phyloP scores from a whole-genome alignment of 2,113 vertebrate genomes.

The Perca flavescens region DNA sequence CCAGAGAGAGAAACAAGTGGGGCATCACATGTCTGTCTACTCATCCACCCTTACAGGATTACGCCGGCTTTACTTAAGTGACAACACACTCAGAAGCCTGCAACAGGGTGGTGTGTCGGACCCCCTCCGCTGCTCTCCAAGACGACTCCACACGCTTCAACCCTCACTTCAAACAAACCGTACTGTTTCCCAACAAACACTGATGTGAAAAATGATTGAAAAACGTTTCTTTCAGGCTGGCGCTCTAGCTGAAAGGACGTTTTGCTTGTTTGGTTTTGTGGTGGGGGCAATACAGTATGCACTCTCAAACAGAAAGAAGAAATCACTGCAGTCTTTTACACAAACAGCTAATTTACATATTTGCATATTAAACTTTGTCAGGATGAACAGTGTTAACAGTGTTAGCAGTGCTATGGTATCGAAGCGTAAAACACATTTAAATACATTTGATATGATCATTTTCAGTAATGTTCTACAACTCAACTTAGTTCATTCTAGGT shows the following conservation, averaged over 20 bases:
- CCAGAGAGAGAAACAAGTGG: constrained; percentile 74
- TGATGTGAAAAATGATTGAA: neutral
- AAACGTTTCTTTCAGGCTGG: neutral
- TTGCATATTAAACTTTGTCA: neutral
- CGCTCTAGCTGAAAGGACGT: neutral
- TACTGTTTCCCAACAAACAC: constrained; percentile 11
- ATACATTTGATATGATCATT: neutral
- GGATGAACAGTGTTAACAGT: neutral
- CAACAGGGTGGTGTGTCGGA: constrained; percentile 30
- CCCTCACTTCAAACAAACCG: neutral
- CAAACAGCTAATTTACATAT: neutral
- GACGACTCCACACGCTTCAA: neutral
- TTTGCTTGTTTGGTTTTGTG: neutral
- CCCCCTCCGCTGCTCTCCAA: constrained; percentile 19
- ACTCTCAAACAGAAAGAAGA: neutral
- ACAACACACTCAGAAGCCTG: constrained; percentile 64
- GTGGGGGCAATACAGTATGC: too few species aligned
- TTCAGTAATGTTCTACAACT: neutral
- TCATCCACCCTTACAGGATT: constrained; percentile 85
- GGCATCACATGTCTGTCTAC: constrained; percentile 81
- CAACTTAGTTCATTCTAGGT: constrained; percentile 6
- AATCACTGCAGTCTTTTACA: neutral
- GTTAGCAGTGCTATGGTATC: too few species aligned
- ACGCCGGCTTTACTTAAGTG: constrained; percentile 81
- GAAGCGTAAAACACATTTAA: too few species aligned